Evolutionary conservation across 2,797 vertebrate genomes (phyloP), one percentile per base, ranked within the genome.

Genomic region (Tapera naevia): DNA sequence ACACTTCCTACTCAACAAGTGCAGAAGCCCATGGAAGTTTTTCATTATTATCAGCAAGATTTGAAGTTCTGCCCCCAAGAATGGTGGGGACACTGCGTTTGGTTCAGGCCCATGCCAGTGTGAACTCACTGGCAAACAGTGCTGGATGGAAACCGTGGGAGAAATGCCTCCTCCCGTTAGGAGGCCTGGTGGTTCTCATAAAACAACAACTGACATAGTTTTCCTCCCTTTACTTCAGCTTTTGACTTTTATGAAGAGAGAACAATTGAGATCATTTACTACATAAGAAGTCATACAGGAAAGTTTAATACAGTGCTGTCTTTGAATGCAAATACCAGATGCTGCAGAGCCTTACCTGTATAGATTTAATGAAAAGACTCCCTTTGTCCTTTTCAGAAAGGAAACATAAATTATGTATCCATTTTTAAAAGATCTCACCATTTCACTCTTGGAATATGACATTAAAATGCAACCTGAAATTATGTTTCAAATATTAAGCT

Each of bases 171-270:
- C 23, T 67, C 23, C 58, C 1, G 0, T 46, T 35, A 76, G 58
- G 46, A 84, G 13, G 60, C 15, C 24, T 25, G 11, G 25, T 61
- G n/a, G 32, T 65, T 81, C 82, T 70, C 73, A 61, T 30, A 64
- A 74, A 95, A 61, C 32, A 75, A 61, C 41, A 64, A 25, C 21
- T 50, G 72, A 35, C 11, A 56, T n/a, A 0, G 1, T 72, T 91
- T 92, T 70, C 39, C n/a, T 86, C 69, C 51, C 65, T 90, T 67
- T 75, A 41, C 25, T 85, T 94, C 80, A 82, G 24, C 28, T 81
- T 90, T 74, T 69, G 25, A 64, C 32, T 84, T n/a, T n/a, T 32
- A 43, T 18, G 70, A 72, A 62, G 43, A 53, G 62, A 89, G 56
- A 17, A 73, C 17, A 79, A 22, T 41, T 62, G 43, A 2, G 1